A percentile compares a stretch with the other conserved stretches of the same genome.
These are phyloP conservation scores for Netelia inedita DNA, from an alignment of 2,888 invertebrate species.

Conservation along the genomic window DNA sequence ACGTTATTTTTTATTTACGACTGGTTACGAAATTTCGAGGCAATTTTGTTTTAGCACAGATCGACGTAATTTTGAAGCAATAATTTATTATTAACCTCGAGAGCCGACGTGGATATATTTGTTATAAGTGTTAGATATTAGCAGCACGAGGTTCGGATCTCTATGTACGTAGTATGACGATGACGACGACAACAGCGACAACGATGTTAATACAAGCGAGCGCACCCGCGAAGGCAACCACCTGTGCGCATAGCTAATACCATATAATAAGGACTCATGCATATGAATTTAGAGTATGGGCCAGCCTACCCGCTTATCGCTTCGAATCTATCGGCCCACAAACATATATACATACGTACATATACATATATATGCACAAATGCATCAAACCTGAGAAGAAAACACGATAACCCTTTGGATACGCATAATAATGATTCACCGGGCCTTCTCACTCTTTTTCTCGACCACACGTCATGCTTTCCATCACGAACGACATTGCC, in stretches of 20 bases:
- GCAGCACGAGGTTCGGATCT: conserved; percentile 73
- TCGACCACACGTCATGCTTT: conserved; percentile 39
- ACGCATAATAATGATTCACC: conserved; percentile 72
- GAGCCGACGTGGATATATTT: background rate
- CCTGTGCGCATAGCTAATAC: conserved; percentile 84
- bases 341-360: conserved; percentile 49
- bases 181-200: conserved; percentile 3
- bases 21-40: too few species aligned
- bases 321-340: conserved; percentile 77
- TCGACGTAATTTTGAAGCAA: too few species aligned
- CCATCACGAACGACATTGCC: conserved; percentile 19
- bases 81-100: background rate
- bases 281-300: conserved; percentile 82
- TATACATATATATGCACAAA: conserved; percentile 20
- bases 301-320: conserved; percentile 80
- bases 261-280: conserved; percentile 83
- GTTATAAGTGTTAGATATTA: conserved; percentile 76
- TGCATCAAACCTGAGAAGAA: conserved; percentile 50
- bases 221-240: conserved; percentile 79
- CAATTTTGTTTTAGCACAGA: too few species aligned
- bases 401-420: conserved; percentile 77
- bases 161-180: conserved; percentile 21
- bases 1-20: too few species aligned
- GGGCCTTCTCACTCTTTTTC: conserved; percentile 31
- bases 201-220: conserved; percentile 39